Evolutionary conservation across 2,888 invertebrate genomes (phyloP).

Genomic region (Drosophila stalkeri): DNA sequence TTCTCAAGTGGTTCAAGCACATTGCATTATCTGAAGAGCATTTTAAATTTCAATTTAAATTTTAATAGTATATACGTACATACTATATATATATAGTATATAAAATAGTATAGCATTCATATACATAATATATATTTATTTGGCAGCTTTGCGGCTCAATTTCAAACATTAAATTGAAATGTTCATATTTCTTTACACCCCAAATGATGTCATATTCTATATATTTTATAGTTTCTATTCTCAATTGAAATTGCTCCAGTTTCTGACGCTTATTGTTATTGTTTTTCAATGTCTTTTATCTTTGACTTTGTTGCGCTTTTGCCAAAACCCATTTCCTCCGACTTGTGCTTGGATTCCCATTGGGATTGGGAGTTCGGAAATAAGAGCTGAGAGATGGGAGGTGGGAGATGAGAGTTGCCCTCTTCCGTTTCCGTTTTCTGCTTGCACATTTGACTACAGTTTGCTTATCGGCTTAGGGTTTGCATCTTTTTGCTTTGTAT

Average conservation of each 20-base stretch:
- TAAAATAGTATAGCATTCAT: background rate
- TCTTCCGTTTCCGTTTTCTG: slow-evolving; percentile 32
- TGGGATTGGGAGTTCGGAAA: background rate
- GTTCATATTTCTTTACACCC: slow-evolving; percentile 11
- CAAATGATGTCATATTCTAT: slow-evolving; percentile 39
- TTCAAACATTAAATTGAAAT: slow-evolving; percentile 6
- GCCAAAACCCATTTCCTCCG: slow-evolving; percentile 52
- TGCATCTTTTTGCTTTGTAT: slow-evolving; percentile 4
- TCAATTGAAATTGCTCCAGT: slow-evolving; percentile 51
- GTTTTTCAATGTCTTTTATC: slow-evolving; percentile 25
- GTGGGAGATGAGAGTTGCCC: background rate
- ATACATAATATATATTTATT: background rate
- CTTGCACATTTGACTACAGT: slow-evolving; percentile 44
- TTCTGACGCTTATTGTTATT: slow-evolving; percentile 20
- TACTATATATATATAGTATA: background rate
- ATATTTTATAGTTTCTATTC: background rate
- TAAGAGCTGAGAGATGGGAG: background rate
- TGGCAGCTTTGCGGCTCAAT: background rate
- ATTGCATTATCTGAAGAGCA: background rate
- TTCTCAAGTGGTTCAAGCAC: slow-evolving; percentile 24
- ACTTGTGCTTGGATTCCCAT: slow-evolving; percentile 20
- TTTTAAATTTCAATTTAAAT: background rate
- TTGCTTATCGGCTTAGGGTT: slow-evolving; percentile 26
- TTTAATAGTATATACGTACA: background rate
- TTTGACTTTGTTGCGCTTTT: slow-evolving; percentile 55